A percentile compares a stretch with the other conserved stretches of the same genome.
phyloP scores from a whole-genome alignment of 2,113 vertebrate genomes.

The Myotis brandtii region DNA sequence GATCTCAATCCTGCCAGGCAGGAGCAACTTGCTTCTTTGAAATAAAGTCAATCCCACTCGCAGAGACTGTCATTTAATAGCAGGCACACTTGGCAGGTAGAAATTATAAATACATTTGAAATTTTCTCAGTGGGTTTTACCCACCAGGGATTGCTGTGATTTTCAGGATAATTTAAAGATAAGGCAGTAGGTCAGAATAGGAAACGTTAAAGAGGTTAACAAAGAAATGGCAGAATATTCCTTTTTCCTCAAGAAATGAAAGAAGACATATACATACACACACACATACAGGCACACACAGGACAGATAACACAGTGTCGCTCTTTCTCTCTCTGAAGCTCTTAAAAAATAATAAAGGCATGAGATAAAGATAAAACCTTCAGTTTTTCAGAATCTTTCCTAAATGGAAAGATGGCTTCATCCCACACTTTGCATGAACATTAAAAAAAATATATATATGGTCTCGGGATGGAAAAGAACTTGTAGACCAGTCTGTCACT shows the following conservation, averaged over 20 bases:
- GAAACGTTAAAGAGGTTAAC: conserved; percentile 71
- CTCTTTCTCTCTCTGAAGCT: not conserved
- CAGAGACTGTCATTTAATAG: conserved; percentile 76
- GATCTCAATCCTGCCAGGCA: conserved; percentile 78
- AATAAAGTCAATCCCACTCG: conserved; percentile 80
- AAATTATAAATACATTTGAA: conserved; percentile 82
- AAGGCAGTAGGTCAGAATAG: conserved; percentile 58
- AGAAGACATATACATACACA: not conserved
- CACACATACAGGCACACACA: not conserved
- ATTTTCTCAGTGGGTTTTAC: conserved; percentile 73
- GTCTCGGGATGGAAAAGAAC: not conserved
- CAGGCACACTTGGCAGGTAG: conserved; percentile 76
- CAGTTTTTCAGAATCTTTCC: not conserved
- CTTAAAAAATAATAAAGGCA: not conserved
- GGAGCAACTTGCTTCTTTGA: conserved; percentile 76
- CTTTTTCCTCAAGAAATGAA: conserved; percentile 31
- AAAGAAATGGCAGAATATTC: conserved; percentile 45
- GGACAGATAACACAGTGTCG: not conserved
- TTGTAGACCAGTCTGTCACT: not conserved
- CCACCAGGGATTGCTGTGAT: conserved; percentile 65
- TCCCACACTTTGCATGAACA: not conserved
- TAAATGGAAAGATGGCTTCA: not conserved
- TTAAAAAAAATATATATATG: not conserved
- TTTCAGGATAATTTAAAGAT: conserved; percentile 73
- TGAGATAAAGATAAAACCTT: not conserved